Base-by-base conservation (phyloP, 2,888 invertebrate species). In the Pegoplata infirma region DNA sequence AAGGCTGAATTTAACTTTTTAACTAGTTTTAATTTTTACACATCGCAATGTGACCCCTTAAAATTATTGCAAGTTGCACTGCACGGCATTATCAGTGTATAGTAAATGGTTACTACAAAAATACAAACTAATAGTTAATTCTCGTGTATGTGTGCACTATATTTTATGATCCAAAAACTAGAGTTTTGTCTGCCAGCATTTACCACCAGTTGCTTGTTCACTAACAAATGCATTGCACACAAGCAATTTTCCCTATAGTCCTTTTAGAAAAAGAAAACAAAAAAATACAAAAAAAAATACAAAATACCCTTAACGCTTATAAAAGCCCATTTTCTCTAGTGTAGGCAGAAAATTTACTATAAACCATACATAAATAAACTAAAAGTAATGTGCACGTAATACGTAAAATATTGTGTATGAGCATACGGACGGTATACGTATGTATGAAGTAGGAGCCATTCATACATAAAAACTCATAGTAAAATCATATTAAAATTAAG, bases 141-240 rank as follows among this genome's bases (percentile, higher is more conserved):
- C 7, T 25, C 17, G 28, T 64, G 36, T 23, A 46, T n/a, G 46
- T 55, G 59, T 53, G 47, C 23, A n/a, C n/a, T 55, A 47, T 28
- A 53, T 17, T 66, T 68, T 40, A 47, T 56, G 40, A 68, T 61
- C 10, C 14, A 73, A 46, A 58, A n/a, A n/a, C n/a, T n/a, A n/a
- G n/a, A n/a, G 25, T n/a, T 40, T 40, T 12, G 36, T 40, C 12
- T 40, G 36, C 36, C 10, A 66, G 16, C 23, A 21, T 32, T n/a
- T 63, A 58, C 73, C 73, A 78, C 77, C 8, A 78, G 77, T 78
- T 78, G 77, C 73, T n/a, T 78, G 51, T 46, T 16, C 51, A 40
- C 21, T 51, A 23, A n/a, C 51, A 51, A 23, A 23, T 51, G 51
- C 25, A 23, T 21, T 5, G 66, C 44, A 55, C 53, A 44, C 28